Evolutionary conservation across 2,797 vertebrate species (phyloP), one percentile per base, ranked within the genome.

Genomic region (Antennarius maculatus): DNA sequence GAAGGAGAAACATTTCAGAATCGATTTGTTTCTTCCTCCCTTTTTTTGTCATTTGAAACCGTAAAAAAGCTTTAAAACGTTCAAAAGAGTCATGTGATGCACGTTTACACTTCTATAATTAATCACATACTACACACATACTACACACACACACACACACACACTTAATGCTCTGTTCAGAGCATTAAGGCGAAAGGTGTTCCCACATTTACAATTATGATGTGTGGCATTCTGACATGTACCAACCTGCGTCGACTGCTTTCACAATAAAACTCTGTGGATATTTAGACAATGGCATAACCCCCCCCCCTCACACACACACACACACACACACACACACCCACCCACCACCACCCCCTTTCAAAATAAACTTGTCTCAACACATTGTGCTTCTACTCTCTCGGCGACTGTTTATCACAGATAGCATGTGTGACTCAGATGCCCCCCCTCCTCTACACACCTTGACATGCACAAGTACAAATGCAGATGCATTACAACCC

Each of bases 321-420:
- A n/a, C n/a, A n/a, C n/a, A n/a, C n/a, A n/a, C n/a, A n/a, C n/a
- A n/a, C n/a, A n/a, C n/a, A 23, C 23, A 23, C 23, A 1, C 1
- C 23, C 23, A 23, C 23, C 23, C 23, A 23, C 23, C 23, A 23
- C 23, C 23, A 23, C 23, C 23, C 23, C 23, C 23, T 23, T 23
- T 23, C 29, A 71, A 83, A 73, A 77, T 74, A 71, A 86, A 88
- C 88, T 74, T 86, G 86, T 71, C 83, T 81, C 77, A 85, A 88
- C 86, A 83, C 74, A 89, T 86, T 86, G 74, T 54, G 58, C 77
- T 80, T 31, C 34, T 29, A 65, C 64, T 83, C 81, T 67, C 66
- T 72, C 43, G 42, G 67, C 66, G 74, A 59, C 63, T 76, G 59
- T 81, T 82, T 67, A 74, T 64, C 71, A 43, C 11, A 7, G 68